Evolutionary conservation across 2,888 invertebrate genomes (phyloP), one percentile per base, ranked within the genome.

Genomic region (Drosophila paracracens): DNA sequence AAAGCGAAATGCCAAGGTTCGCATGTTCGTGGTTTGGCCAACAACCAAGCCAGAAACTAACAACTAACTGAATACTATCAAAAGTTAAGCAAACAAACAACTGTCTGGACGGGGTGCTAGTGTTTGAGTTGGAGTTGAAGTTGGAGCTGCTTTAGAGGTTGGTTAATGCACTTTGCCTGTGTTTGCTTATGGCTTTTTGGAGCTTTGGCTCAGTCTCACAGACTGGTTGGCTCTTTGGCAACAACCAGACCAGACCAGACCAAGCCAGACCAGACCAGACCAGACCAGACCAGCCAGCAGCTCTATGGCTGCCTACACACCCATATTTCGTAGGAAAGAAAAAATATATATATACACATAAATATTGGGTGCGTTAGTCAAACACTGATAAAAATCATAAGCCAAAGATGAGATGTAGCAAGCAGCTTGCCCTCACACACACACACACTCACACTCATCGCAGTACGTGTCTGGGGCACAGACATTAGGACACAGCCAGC

Each of bases 311-410:
- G 69, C 56, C 67, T 53, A 62, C 76, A 84, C 88, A 85, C 83
- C 84, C 83, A 84, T 76, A 67, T 85, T 84, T 72, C 76, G 70
- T 75, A 69, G 84, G 85, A 74, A 82, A 74, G 70, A 66, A 18
- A 69, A 52, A 52, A 25, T 25, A 25, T 35, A 54, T 29, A 57
- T 46, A 43, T 40, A 62, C 43, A 50, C 46, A 53, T 6, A 25
- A 6, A 56, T 21, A n/a, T 90, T 87, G 88, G 90, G 89, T 89
- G 90, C 90, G 90, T 87, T 90, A 73, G 89, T 78, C 84, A 83
- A 87, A 87, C 89, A 90, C 88, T 80, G 87, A 87, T 90, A 83
- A 82, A 88, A 90, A 89, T 89, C 89, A 70, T 74, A 79, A 74
- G 81, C 68, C 81, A 71, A 65, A 74, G 74, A 76, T 81, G 78